A percentile compares a stretch with the other conserved stretches of the same genome.
phyloP scores from a whole-genome alignment of 1,140 invertebrate species.

The Pseudobourletiella spinata region DNA sequence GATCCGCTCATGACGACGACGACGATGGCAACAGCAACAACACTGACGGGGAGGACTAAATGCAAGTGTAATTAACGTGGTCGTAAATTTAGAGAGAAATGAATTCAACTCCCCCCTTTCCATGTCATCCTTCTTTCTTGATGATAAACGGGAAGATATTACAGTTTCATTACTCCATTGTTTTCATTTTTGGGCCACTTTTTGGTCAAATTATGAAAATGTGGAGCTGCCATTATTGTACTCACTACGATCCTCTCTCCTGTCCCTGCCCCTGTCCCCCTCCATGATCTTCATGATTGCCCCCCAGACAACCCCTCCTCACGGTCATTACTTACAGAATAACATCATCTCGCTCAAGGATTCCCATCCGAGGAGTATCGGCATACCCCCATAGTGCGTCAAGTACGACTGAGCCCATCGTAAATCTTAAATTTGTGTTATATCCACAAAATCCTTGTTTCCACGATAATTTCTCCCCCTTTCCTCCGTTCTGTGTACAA shows the following conservation, averaged over 20 bases:
- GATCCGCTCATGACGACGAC: too few relatives aligned
- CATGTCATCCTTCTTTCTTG: constrained; percentile 25
- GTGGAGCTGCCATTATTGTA: neutral
- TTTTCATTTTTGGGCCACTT: constrained; percentile 21
- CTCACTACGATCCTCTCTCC: neutral
- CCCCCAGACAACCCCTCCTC: too few relatives aligned
- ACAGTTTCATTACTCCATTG: constrained; percentile 26
- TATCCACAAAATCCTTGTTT: too few relatives aligned
- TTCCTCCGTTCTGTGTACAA: too few relatives aligned
- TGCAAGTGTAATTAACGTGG: constrained; percentile 27
- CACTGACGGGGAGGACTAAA: neutral
- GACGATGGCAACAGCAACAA: neutral
- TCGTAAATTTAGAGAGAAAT: constrained; percentile 29
- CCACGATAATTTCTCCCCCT: too few relatives aligned
- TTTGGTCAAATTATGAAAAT: constrained; percentile 18
- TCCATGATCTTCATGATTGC: neutral
- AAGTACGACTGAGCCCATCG: too few relatives aligned
- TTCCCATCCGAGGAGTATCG: too few relatives aligned
- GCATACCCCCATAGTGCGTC: too few relatives aligned
- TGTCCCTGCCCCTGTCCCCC: neutral
- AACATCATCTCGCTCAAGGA: too few relatives aligned
- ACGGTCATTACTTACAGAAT: too few relatives aligned
- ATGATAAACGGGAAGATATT: constrained; percentile 26
- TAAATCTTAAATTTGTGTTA: too few relatives aligned
- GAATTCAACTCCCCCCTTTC: constrained; percentile 33